These are phyloP conservation scores for Isurus oxyrinchus DNA, from an alignment of 2,113 vertebrate genomes.

Conservation along the genomic window DNA sequence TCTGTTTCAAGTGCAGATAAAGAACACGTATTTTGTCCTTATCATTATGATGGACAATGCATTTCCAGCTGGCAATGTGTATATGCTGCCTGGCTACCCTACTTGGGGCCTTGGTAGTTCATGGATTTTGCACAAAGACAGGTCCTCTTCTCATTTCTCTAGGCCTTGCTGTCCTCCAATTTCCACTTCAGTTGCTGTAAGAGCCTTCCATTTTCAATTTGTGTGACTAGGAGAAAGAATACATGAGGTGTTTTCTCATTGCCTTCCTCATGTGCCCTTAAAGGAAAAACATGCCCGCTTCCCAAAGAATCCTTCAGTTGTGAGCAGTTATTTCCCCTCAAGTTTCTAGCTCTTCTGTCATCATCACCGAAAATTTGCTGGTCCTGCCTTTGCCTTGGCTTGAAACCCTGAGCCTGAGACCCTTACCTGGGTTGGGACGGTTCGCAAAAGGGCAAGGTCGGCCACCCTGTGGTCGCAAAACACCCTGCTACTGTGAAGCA, in stretches of 20 bases:
- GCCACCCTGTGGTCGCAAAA: not conserved
- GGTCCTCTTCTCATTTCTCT: not conserved
- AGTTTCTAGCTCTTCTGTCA: not conserved
- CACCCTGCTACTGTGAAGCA: not conserved
- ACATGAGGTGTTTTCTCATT: not conserved
- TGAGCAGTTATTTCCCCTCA: not conserved
- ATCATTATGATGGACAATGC: not conserved
- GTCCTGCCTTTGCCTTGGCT: not conserved
- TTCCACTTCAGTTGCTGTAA: not conserved
- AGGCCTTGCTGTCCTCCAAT: not conserved
- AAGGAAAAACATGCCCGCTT: not conserved
- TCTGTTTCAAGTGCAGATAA: not conserved
- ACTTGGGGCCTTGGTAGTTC: not conserved
- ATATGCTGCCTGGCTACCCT: not conserved
- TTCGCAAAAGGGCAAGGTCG: not conserved
- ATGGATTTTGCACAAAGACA: not conserved
- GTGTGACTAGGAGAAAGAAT: not conserved
- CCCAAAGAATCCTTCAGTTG: not conserved
- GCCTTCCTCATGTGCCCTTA: not conserved
- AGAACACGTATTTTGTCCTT: not conserved
- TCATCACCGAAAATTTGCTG: not conserved
- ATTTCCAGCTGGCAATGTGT: not conserved
- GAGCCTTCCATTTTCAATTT: not conserved
- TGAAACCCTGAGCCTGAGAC: not conserved
- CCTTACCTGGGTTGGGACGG: not conserved